Conservation (phyloP, 1,140 invertebrate genomes). For the Bombus waltoni region DNA sequence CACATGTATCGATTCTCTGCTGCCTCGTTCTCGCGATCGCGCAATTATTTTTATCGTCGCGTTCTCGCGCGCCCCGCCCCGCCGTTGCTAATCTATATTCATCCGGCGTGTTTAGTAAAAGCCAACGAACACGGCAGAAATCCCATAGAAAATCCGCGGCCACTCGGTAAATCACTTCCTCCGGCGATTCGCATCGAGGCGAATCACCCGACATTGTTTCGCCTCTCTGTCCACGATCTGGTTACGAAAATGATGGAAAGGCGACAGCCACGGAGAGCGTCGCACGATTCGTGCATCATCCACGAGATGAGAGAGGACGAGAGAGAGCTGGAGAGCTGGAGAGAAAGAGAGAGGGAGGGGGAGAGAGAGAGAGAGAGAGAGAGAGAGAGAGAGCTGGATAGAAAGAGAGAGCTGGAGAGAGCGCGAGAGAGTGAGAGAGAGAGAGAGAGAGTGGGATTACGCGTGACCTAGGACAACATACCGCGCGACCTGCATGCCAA, state of each 20-base stretch:
- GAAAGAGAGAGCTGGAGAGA: slow-evolving; percentile 63
- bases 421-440: slow-evolving; percentile 59
- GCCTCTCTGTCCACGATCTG: slow-evolving; percentile 36
- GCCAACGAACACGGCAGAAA: slow-evolving; percentile 37
- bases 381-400: slow-evolving; percentile 40
- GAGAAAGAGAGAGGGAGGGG: background rate
- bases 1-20: background rate
- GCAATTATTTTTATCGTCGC: slow-evolving; percentile 50
- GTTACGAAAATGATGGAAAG: slow-evolving; percentile 56
- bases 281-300: background rate
- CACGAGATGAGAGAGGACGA: slow-evolving; percentile 40
- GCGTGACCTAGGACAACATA: slow-evolving; percentile 82
- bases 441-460: slow-evolving; percentile 70
- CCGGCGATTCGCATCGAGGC: background rate
- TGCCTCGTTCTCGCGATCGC: slow-evolving; percentile 8
- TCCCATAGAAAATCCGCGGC: slow-evolving; percentile 29
- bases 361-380: background rate
- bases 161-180: slow-evolving; percentile 26
- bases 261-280: slow-evolving; percentile 15
- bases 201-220: background rate
- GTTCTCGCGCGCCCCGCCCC: slow-evolving; percentile 13
- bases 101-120: slow-evolving; percentile 42
- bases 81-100: slow-evolving; percentile 42
- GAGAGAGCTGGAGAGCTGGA: slow-evolving; percentile 9
- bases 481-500: slow-evolving; percentile 82